Evolutionary conservation across 2,113 vertebrate genomes (phyloP).

Genomic region (Oncorhynchus keta): DNA sequence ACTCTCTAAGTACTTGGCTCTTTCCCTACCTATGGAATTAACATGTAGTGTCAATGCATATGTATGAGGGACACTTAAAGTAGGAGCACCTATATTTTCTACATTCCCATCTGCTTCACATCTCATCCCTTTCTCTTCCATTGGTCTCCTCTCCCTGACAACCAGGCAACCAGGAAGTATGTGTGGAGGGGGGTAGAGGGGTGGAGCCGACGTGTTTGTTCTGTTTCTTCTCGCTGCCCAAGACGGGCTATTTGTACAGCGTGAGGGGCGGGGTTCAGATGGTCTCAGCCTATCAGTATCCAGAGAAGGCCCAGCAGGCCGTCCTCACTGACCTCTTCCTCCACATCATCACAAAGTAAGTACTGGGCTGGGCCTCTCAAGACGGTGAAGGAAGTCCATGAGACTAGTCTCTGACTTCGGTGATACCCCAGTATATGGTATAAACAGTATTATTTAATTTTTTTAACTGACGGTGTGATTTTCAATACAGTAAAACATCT

Average conservation of each 20-base stretch:
- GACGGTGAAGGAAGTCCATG: no score
- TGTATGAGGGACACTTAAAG: no score
- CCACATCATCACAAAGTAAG: slow-evolving; percentile 90
- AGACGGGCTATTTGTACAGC: slow-evolving; percentile 87
- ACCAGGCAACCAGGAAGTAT: slow-evolving; percentile 50
- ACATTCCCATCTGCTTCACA: not conserved
- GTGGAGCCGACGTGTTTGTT: slow-evolving; percentile 82
- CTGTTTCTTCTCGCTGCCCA: slow-evolving; percentile 94
- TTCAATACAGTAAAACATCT: no score
- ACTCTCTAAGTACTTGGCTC: no score
- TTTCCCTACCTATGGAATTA: no score
- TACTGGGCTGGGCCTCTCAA: not conserved
- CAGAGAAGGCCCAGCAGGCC: slow-evolving; percentile 87
- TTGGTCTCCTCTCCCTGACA: not conserved
- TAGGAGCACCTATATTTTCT: not conserved
- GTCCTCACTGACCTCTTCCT: slow-evolving; percentile 87
- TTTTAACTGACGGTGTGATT: no score
- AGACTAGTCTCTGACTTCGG: not conserved
- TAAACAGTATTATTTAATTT: no score
- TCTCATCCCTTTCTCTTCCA: not conserved
- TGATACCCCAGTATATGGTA: no score
- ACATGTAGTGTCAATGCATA: no score
- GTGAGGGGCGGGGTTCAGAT: slow-evolving; percentile 81
- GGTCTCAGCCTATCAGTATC: slow-evolving; percentile 90
- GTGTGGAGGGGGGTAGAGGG: slow-evolving; percentile 17